Evolutionary conservation across 2,797 vertebrate species (phyloP).

Genomic region (Sparidentex hasta): DNA sequence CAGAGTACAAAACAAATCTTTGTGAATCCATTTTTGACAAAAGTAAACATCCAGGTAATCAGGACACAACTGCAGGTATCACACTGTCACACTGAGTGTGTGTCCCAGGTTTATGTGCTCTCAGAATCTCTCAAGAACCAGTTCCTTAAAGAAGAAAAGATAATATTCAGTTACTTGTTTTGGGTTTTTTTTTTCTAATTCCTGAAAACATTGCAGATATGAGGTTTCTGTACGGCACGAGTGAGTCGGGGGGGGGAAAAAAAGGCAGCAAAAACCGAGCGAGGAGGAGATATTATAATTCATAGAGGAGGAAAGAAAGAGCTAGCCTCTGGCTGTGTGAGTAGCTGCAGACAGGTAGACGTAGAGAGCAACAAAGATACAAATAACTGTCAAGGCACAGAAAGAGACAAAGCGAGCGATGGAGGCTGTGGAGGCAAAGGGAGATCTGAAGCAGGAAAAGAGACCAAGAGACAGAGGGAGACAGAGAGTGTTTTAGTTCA

Average conservation of each 20-base stretch:
- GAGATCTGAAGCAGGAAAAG: constrained; percentile 72
- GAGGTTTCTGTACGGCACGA: constrained; percentile 26
- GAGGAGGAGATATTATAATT: constrained; percentile 67
- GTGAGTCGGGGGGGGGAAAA: constrained; percentile 42
- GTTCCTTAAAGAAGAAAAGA: neutral
- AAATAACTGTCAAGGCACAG: constrained; percentile 80
- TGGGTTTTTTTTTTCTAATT: constrained; percentile 38
- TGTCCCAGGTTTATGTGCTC: constrained; percentile 6
- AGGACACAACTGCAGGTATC: constrained; percentile 19
- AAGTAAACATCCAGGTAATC: constrained; percentile 31
- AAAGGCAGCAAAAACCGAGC: constrained; percentile 35
- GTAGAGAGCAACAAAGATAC: constrained; percentile 79
- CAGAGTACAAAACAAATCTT: constrained; percentile 41
- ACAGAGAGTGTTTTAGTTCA: constrained; percentile 76
- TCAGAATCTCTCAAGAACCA: constrained; percentile 5
- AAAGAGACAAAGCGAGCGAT: constrained; percentile 68
- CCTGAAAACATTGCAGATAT: constrained; percentile 37
- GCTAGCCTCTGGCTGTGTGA: constrained; percentile 82
- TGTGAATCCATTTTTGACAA: constrained; percentile 40
- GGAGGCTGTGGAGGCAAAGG: constrained; percentile 53
- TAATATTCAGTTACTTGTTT: constrained; percentile 29
- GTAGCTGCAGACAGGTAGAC: constrained; percentile 80
- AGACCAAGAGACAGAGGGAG: constrained; percentile 75
- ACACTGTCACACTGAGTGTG: constrained; percentile 7
- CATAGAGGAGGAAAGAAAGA: constrained; percentile 65